Percentiles rank a stretch among this genome's conserved stretches.
phyloP scores from a whole-genome alignment of 2,888 invertebrate species.

The Cynaeus angustus region DNA sequence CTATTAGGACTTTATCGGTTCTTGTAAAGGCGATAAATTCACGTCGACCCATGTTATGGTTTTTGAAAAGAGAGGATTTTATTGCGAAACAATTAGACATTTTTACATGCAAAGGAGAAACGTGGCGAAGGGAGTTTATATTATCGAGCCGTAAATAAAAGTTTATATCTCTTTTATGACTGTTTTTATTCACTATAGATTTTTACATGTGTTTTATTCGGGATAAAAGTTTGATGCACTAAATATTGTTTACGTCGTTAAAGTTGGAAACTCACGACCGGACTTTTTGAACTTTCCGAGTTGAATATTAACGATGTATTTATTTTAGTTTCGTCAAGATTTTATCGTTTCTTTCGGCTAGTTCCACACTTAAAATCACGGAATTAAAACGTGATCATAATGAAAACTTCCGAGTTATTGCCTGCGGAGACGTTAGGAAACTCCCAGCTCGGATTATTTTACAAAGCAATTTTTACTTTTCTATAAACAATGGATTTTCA shows the following conservation, averaged over 20 bases:
- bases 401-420: background rate
- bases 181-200: conserved; percentile 36
- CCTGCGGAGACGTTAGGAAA: background rate
- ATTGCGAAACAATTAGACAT: conserved; percentile 24
- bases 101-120: conserved; percentile 10
- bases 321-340: conserved; percentile 8
- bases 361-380: conserved; percentile 5
- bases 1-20: conserved; percentile 37
- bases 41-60: conserved; percentile 36
- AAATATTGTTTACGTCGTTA: conserved; percentile 28
- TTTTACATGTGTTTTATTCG: conserved; percentile 40
- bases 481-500: conserved; percentile 3
- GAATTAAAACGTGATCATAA: conserved; percentile 11
- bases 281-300: conserved; percentile 7
- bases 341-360: conserved; percentile 1
- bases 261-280: conserved; percentile 10
- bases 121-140: conserved; percentile 4
- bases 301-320: conserved; percentile 2
- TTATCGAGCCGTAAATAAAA: conserved; percentile 34
- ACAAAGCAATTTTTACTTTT: background rate
- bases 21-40: conserved; percentile 29
- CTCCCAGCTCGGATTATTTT: background rate
- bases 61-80: conserved; percentile 18
- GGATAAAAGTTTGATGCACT: conserved; percentile 19
- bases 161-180: conserved; percentile 26